Conservation (phyloP, 2,113 vertebrate genomes). For the Octodon degus region DNA sequence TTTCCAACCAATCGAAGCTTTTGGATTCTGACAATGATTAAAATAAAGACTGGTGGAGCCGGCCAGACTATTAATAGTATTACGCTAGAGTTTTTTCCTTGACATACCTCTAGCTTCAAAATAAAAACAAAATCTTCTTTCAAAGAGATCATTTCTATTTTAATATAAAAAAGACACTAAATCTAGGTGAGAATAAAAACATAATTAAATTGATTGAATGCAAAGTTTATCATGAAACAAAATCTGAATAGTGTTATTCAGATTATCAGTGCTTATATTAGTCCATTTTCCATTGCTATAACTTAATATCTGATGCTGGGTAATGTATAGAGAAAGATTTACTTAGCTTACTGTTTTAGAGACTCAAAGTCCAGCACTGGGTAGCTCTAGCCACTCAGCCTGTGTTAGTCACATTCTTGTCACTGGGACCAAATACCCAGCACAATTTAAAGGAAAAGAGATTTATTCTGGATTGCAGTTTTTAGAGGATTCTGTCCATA, state of each 20-base stretch:
- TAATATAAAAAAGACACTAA: not conserved
- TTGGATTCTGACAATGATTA: constrained; percentile 50
- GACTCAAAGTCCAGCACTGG: not conserved
- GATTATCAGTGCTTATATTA: not conserved
- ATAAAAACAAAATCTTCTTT: not conserved
- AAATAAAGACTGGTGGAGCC: constrained; percentile 38
- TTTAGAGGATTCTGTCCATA: not conserved
- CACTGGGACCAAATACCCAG: not conserved
- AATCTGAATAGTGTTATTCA: not conserved
- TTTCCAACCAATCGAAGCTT: not conserved
- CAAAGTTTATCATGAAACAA: not conserved
- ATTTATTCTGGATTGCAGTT: not conserved
- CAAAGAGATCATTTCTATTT: not conserved
- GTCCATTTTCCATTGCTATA: not conserved
- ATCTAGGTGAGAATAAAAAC: not conserved
- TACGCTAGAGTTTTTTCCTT: not conserved
- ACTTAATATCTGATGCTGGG: not conserved
- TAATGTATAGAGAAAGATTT: not conserved
- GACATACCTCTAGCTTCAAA: not conserved
- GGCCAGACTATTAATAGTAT: not conserved
- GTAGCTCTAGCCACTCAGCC: no score
- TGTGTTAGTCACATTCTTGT: not conserved
- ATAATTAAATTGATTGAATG: not conserved
- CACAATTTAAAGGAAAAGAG: not conserved
- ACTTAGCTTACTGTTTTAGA: not conserved